Conservation (phyloP, 2,888 invertebrate species). For the Eumacrocentrus americanus region DNA sequence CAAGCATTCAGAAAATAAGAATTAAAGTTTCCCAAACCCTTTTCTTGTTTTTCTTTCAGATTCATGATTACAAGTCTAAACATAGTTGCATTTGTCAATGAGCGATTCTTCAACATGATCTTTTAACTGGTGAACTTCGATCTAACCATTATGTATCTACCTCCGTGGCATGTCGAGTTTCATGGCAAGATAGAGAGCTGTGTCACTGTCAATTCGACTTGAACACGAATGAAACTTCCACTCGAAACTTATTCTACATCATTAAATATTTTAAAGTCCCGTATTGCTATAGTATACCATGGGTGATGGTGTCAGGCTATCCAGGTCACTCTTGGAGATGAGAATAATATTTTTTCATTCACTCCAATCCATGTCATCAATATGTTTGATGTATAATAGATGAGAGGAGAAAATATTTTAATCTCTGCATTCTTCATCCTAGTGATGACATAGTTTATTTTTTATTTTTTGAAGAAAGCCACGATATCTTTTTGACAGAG, state of each 20-base stretch:
- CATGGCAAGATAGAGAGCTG: not conserved
- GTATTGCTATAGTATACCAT: not conserved
- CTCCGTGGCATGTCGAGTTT: not conserved
- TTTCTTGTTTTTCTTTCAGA: too few species aligned
- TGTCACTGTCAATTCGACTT: not conserved
- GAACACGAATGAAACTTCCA: not conserved
- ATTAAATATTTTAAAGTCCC: not conserved
- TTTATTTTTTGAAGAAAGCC: too few species aligned
- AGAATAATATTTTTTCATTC: not conserved
- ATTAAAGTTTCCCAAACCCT: too few species aligned
- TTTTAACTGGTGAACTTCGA: not conserved
- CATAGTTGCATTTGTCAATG: conserved; percentile 16
- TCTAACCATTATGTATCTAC: too few species aligned
- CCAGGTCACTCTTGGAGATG: not conserved
- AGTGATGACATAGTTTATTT: too few species aligned
- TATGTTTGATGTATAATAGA: too few species aligned
- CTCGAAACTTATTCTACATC: not conserved
- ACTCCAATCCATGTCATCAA: too few species aligned
- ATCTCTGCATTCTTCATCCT: too few species aligned
- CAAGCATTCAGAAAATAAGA: too few species aligned
- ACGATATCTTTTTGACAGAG: too few species aligned
- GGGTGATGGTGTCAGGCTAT: not conserved
- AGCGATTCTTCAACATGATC: not conserved
- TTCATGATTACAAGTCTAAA: too few species aligned
- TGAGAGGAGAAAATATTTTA: too few species aligned